Evolutionary conservation across 2,113 vertebrate genomes (phyloP).

Genomic region (Microtus ochrogaster): DNA sequence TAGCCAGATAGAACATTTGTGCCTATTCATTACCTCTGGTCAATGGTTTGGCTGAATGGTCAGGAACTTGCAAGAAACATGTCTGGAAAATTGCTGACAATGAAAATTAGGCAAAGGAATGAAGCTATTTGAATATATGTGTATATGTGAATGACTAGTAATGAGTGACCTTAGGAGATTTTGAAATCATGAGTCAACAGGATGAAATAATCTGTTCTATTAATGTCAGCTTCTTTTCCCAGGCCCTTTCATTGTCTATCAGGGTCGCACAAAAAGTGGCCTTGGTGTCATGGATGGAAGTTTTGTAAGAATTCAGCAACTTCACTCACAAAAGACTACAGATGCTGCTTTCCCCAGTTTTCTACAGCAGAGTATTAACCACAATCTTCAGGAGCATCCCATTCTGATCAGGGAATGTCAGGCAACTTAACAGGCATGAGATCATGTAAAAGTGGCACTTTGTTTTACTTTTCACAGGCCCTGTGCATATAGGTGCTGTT

Average conservation of each 20-base stretch:
- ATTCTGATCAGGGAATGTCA: not conserved
- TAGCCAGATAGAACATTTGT: not conserved
- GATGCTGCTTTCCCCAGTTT: not conserved
- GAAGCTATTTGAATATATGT: not conserved
- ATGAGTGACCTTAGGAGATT: not conserved
- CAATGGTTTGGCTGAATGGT: not conserved
- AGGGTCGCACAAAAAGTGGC: not conserved
- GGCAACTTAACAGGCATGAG: not conserved
- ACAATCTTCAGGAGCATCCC: not conserved
- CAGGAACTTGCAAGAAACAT: not conserved
- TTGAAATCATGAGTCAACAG: not conserved
- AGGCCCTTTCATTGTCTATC: not conserved
- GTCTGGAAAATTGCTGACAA: not conserved
- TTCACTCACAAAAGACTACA: not conserved
- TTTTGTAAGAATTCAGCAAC: not conserved
- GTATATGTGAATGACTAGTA: not conserved
- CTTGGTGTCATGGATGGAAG: not conserved
- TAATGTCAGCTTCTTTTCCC: not conserved
- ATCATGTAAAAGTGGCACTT: not conserved
- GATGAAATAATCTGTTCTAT: not conserved
- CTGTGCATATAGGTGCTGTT: not conserved
- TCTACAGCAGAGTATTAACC: not conserved
- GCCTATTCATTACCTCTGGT: not conserved
- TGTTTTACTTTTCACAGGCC: not conserved
- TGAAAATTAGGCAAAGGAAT: not conserved